A percentile compares a stretch with the other conserved stretches of the same genome.
Evolutionary conservation across 1,140 invertebrate genomes (phyloP).

Genomic region (Chelonus insularis): DNA sequence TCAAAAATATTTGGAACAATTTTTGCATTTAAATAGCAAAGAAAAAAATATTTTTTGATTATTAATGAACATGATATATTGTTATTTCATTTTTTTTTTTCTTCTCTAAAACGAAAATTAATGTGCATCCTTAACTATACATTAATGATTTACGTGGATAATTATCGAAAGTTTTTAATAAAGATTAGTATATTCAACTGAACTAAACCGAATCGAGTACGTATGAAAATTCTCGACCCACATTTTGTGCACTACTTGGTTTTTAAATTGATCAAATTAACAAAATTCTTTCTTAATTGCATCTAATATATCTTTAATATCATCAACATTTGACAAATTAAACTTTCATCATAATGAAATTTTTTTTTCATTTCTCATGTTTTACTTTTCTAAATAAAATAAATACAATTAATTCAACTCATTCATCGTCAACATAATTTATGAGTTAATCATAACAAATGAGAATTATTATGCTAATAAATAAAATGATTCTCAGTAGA

Average conservation of each 20-base stretch:
- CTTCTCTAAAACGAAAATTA: neutral
- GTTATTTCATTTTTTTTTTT: neutral
- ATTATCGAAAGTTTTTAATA: slow-evolving; percentile 25
- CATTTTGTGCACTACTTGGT: slow-evolving; percentile 21
- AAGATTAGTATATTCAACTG: slow-evolving; percentile 4
- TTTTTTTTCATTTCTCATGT: too few relatives aligned
- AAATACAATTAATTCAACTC: too few relatives aligned
- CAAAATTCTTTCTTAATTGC: neutral
- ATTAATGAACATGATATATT: neutral
- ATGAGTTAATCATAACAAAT: too few relatives aligned
- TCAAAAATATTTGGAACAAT: neutral
- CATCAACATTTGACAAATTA: neutral
- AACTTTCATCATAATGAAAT: too few relatives aligned
- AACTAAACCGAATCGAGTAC: slow-evolving; percentile 21
- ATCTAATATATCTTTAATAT: neutral
- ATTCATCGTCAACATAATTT: too few relatives aligned
- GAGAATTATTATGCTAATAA: too few relatives aligned
- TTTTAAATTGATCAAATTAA: neutral
- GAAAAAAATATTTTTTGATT: too few relatives aligned
- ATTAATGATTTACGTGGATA: neutral
- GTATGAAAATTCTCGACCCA: slow-evolving; percentile 25
- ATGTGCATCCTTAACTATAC: neutral
- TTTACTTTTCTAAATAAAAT: too few relatives aligned
- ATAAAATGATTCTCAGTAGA: too few relatives aligned
- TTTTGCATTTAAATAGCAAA: neutral